Percentiles rank a stretch among this genome's conserved stretches.
phyloP scores from a whole-genome alignment of 1,140 invertebrate species.

The Drosophila tristis region DNA sequence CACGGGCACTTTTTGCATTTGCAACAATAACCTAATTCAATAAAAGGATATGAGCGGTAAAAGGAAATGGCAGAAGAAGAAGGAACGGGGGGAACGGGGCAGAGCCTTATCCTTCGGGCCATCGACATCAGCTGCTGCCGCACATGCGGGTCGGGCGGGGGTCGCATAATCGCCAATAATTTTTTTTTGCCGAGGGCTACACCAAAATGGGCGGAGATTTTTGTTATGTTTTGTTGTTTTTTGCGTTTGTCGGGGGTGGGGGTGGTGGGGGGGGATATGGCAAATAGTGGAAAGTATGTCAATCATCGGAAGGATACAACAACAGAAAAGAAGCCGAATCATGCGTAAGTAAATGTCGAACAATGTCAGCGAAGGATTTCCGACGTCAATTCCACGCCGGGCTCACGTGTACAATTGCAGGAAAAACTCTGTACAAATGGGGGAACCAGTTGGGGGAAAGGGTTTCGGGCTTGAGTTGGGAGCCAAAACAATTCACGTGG shows the following conservation, averaged over 20 bases:
- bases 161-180: constrained; percentile 74
- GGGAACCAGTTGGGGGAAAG: neutral
- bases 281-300: constrained; percentile 75
- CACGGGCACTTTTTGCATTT: constrained; percentile 35
- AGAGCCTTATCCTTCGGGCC: constrained; percentile 43
- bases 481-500: constrained; percentile 11
- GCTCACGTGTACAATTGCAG: constrained; percentile 14
- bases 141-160: constrained; percentile 33
- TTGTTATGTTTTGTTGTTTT: neutral
- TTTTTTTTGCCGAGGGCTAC: constrained; percentile 45
- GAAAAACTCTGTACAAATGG: too few relatives aligned
- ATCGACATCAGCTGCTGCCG: constrained; percentile 67
- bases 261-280: constrained; percentile 41
- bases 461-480: constrained; percentile 5
- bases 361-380: constrained; percentile 43
- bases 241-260: neutral
- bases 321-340: constrained; percentile 43
- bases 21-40: constrained; percentile 77
- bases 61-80: constrained; percentile 26
- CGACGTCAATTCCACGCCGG: constrained; percentile 20
- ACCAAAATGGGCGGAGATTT: constrained; percentile 8
- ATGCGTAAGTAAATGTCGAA: constrained; percentile 58
- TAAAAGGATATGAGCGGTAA: constrained; percentile 63
- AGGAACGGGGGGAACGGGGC: too few relatives aligned
- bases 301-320: constrained; percentile 49